Percentiles rank a stretch among this genome's conserved stretches.
Evolutionary conservation across 1,140 invertebrate genomes (phyloP).

Genomic region (Patella vulgata): DNA sequence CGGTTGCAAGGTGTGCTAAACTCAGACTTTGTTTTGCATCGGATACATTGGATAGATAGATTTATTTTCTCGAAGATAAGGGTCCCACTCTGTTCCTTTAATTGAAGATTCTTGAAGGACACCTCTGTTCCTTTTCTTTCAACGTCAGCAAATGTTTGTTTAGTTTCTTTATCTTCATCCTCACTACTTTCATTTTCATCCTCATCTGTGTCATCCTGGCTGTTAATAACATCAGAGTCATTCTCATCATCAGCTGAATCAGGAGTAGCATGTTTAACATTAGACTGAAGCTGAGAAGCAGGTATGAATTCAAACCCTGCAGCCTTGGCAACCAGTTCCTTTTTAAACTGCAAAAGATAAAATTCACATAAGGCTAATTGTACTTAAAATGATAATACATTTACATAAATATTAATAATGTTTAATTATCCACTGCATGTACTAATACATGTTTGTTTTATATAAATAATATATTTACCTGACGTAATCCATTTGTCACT

Average conservation of each 20-base stretch:
- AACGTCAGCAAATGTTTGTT: constrained; percentile 19
- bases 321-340: constrained; percentile 56
- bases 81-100: constrained; percentile 52
- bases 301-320: constrained; percentile 61
- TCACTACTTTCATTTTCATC: constrained; percentile 16
- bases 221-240: constrained; percentile 10
- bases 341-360: constrained; percentile 52
- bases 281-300: constrained; percentile 46
- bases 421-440: background rate
- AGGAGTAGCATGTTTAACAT: constrained; percentile 15
- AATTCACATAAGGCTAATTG: constrained; percentile 7
- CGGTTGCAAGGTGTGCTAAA: constrained; percentile 43
- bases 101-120: constrained; percentile 50
- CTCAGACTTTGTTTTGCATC: constrained; percentile 61
- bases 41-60: constrained; percentile 55
- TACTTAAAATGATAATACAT: background rate
- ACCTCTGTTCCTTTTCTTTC: constrained; percentile 58
- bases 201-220: constrained; percentile 2
- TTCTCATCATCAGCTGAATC: constrained; percentile 25
- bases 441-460: background rate
- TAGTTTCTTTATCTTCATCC: no score
- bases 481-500: constrained; percentile 59
- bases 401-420: background rate
- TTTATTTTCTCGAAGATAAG: constrained; percentile 47
- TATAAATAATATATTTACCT: constrained; percentile 39